phyloP scores from a whole-genome alignment of 2,888 invertebrate genomes.

The Incurvaria masculella region DNA sequence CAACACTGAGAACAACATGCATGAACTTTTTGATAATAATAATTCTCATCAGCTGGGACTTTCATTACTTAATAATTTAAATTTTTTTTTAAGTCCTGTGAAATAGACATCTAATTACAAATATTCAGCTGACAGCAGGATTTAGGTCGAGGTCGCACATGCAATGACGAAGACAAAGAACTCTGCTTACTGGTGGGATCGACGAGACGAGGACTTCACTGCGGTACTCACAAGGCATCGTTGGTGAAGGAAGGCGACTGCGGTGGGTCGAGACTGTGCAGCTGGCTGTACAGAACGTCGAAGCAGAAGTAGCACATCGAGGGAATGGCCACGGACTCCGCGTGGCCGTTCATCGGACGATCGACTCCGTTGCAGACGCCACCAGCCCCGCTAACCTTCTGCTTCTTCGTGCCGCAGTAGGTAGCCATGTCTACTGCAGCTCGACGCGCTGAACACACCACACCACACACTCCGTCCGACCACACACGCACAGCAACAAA shows the following conservation, averaged over 20 bases:
- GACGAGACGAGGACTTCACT: neutral
- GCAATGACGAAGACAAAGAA: neutral
- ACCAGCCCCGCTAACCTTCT: conserved; percentile 78
- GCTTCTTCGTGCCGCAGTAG: conserved; percentile 89
- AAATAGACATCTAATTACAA: too few species aligned
- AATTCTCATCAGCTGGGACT: too few species aligned
- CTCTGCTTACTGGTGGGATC: neutral
- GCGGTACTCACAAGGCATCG: conserved; percentile 85
- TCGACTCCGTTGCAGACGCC: conserved; percentile 55
- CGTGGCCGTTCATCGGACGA: conserved; percentile 53
- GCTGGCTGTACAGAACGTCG: conserved; percentile 94
- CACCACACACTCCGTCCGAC: neutral
- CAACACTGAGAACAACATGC: too few species aligned
- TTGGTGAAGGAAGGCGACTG: conserved; percentile 90
- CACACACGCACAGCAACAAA: too few species aligned
- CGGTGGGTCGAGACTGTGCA: conserved; percentile 91
- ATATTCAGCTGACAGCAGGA: too few species aligned
- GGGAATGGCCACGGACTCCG: conserved; percentile 71
- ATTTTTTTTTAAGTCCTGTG: too few species aligned
- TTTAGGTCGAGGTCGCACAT: neutral
- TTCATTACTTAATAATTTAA: too few species aligned
- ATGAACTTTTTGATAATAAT: too few species aligned
- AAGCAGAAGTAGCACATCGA: conserved; percentile 99
- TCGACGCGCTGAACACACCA: neutral
- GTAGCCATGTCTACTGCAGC: conserved; percentile 64